Base-by-base conservation (phyloP, 2,113 vertebrate species). In the Hippocampus mohnikei region DNA sequence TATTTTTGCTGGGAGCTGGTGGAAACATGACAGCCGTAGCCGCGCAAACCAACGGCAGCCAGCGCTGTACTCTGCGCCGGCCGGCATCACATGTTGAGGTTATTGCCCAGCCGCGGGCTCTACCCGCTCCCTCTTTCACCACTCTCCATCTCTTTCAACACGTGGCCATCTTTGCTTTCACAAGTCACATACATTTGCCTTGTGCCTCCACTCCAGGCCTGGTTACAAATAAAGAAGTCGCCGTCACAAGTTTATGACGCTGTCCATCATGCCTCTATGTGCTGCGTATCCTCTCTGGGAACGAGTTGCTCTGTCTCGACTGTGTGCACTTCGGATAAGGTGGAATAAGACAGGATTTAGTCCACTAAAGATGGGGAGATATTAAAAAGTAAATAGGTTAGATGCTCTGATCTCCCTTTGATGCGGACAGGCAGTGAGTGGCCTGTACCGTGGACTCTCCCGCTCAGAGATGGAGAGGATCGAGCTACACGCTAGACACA, bases 1-100 rank as follows among this genome's bases (percentile, higher is more conserved):
- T 91, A 90, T 91, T 89, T 91, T 85, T 89, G 78, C 71, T 84
- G 85, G 83, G 84, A 91, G 79, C 84, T 72, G 84, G 82, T 68
- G 55, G 74, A 60, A 77, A 85, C 53, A 84, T 84, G 83, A 87
- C 87, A 89, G 85, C 73, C 86, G 55, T 80, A 86, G 84, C 79
- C 72, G 82, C 78, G 77, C 75, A 82, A 85, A 76, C 82, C 67
- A 33, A 76, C 55, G 71, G 80, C 83, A 79, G 58, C 67, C 79
- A 66, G 79, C 82, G 61, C 58, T 23, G 11, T 21, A 67, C 87
- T 83, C 68, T 69, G 73, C 74, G 81, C 79, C 78, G 33, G 33
- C 33, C 33, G 5, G 10, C 52, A 3, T 70, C 40, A 69, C 76
- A 77, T 48, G 55, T 76, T 67, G 67, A 79, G 81, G 83, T 86